These are phyloP conservation scores for Nasonia oneida DNA, from an alignment of 2,888 invertebrate species.

Conservation along the genomic window DNA sequence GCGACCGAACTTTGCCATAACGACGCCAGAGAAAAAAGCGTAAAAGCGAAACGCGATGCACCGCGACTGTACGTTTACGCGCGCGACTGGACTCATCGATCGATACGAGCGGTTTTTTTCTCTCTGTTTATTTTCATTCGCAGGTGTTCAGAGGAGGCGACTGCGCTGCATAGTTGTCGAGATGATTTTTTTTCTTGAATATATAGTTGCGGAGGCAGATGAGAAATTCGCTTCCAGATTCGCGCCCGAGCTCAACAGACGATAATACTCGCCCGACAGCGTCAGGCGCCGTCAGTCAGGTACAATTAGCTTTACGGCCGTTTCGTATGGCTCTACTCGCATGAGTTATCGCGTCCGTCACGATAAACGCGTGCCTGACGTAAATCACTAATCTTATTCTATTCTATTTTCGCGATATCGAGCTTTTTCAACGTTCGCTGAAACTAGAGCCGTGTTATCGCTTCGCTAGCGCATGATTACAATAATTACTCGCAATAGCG, in stretches of 20 bases:
- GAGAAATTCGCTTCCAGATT: not conserved
- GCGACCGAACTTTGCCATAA: slow-evolving; percentile 1
- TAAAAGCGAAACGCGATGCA: slow-evolving; percentile 14
- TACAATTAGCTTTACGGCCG: slow-evolving; percentile 37
- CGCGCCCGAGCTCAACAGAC: not conserved
- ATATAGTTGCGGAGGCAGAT: too few relatives aligned
- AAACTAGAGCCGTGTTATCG: too few relatives aligned
- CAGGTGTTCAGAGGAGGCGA: not conserved
- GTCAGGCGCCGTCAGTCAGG: not conserved
- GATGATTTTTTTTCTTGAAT: not conserved
- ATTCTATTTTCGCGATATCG: too few relatives aligned
- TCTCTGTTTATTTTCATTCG: not conserved
- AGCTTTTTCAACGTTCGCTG: too few relatives aligned
- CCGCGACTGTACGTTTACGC: slow-evolving; percentile 1
- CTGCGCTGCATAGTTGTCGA: not conserved
- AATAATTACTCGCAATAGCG: too few relatives aligned
- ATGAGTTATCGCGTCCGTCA: slow-evolving; percentile 33
- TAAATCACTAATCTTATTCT: too few relatives aligned
- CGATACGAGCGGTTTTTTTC: not conserved
- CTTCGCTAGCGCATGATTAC: too few relatives aligned
- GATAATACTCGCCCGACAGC: slow-evolving; percentile 18
- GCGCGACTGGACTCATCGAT: not conserved
- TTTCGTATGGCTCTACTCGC: not conserved
- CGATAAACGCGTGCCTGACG: slow-evolving; percentile 7
- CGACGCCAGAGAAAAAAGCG: not conserved